phyloP scores from a whole-genome alignment of 2,797 vertebrate genomes.

The Urosaurus nigricauda region DNA sequence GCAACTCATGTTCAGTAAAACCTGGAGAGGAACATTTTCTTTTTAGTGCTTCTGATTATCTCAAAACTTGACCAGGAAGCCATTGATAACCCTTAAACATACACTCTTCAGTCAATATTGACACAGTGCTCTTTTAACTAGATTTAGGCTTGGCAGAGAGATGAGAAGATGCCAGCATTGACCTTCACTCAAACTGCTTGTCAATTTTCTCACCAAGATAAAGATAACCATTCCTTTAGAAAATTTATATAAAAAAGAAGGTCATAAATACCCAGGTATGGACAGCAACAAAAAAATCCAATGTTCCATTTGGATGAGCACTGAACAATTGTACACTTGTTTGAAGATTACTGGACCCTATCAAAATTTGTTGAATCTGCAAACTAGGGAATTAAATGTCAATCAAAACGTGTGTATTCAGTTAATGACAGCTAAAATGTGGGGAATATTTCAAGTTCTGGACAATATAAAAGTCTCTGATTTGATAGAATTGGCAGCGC shows the following conservation, averaged over 20 bases:
- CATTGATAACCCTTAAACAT: slow-evolving; percentile 35
- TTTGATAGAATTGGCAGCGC: not conserved
- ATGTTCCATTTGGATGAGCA: slow-evolving; percentile 19
- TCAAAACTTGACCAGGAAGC: slow-evolving; percentile 24
- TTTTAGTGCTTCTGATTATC: slow-evolving; percentile 15
- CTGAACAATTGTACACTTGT: not conserved
- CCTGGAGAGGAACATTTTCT: slow-evolving; percentile 19
- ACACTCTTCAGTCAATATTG: slow-evolving; percentile 24
- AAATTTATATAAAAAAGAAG: slow-evolving; percentile 9
- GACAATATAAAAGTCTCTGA: not conserved
- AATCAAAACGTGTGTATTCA: not conserved
- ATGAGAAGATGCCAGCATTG: not conserved
- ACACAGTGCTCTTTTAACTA: slow-evolving; percentile 41
- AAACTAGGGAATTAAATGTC: slow-evolving; percentile 30
- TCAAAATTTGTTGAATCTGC: slow-evolving; percentile 13
- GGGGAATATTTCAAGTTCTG: not conserved
- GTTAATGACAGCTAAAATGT: not conserved
- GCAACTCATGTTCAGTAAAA: not conserved
- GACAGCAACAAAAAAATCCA: not conserved
- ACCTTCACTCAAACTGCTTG: slow-evolving; percentile 28
- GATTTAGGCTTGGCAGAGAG: not conserved
- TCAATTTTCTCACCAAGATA: slow-evolving; percentile 17
- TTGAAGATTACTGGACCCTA: slow-evolving; percentile 15
- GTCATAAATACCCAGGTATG: slow-evolving; percentile 26
- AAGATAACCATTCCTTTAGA: slow-evolving; percentile 18